A percentile compares a stretch with the other conserved stretches of the same genome.
Evolutionary conservation across 2,797 vertebrate species (phyloP).

Genomic region (Paratrypauchen microcephalus): DNA sequence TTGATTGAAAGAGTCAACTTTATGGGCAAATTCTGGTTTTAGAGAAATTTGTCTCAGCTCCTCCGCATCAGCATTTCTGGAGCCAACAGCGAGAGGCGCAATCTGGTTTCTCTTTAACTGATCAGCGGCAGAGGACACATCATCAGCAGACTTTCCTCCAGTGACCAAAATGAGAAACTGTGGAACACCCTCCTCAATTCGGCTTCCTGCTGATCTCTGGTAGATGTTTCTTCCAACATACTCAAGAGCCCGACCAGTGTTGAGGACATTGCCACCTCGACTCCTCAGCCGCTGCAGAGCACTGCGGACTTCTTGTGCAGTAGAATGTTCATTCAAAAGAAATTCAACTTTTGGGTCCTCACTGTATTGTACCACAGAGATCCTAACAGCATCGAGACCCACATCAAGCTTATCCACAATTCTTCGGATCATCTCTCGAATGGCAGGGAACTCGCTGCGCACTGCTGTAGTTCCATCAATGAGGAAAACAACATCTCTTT

Average conservation of each 20-base stretch:
- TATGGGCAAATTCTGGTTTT: slow-evolving; percentile 81
- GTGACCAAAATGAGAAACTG: slow-evolving; percentile 92
- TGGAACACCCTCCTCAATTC: slow-evolving; percentile 90
- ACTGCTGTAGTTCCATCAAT: slow-evolving; percentile 86
- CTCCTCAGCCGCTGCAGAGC: slow-evolving; percentile 77
- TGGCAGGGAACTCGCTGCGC: slow-evolving; percentile 77
- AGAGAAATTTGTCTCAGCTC: slow-evolving; percentile 87
- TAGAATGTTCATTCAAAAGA: slow-evolving; percentile 84
- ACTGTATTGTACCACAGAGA: slow-evolving; percentile 93
- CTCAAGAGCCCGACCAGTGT: slow-evolving; percentile 87
- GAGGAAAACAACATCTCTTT: slow-evolving; percentile 92
- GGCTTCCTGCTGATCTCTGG: slow-evolving; percentile 88
- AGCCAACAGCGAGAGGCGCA: slow-evolving; percentile 84
- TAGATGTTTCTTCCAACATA: slow-evolving; percentile 88
- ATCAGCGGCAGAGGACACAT: slow-evolving; percentile 78
- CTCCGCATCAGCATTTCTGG: slow-evolving; percentile 76
- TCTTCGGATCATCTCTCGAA: slow-evolving; percentile 83
- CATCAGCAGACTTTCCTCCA: slow-evolving; percentile 84
- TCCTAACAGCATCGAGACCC: slow-evolving; percentile 83
- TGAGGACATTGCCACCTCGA: slow-evolving; percentile 81
- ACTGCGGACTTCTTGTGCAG: slow-evolving; percentile 83
- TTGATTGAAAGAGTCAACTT: slow-evolving; percentile 83
- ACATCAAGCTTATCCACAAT: slow-evolving; percentile 87
- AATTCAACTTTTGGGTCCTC: slow-evolving; percentile 86
- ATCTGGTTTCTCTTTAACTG: slow-evolving; percentile 84